Percentiles rank a stretch among this genome's conserved stretches.
phyloP scores from a whole-genome alignment of 2,888 invertebrate genomes.

The Leucophora obtusa region DNA sequence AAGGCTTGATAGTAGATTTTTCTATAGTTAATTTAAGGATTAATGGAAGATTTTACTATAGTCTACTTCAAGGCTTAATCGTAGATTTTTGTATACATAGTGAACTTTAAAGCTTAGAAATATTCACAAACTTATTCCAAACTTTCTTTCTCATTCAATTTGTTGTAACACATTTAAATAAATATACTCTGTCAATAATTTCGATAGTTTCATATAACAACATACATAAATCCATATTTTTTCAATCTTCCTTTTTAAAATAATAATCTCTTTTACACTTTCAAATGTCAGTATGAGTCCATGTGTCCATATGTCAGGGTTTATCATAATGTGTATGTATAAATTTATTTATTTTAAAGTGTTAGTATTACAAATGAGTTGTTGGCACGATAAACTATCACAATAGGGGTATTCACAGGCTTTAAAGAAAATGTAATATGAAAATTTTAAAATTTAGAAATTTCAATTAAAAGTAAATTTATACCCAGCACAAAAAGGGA shows the following conservation, averaged over 20 bases:
- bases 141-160: background rate
- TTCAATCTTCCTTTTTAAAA: background rate
- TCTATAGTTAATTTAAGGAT: too few species aligned
- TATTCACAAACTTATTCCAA: too few species aligned
- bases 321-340: slow-evolving; percentile 5
- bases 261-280: slow-evolving; percentile 10
- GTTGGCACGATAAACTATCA: slow-evolving; percentile 8
- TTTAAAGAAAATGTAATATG: background rate
- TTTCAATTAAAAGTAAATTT: too few species aligned
- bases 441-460: too few species aligned
- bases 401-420: background rate
- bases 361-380: slow-evolving; percentile 38
- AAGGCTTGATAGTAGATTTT: too few species aligned
- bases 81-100: too few species aligned
- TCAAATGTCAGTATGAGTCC: slow-evolving; percentile 4
- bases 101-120: too few species aligned
- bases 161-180: background rate
- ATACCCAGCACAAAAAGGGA: too few species aligned
- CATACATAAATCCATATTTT: slow-evolving; percentile 4
- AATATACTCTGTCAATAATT: background rate
- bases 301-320: slow-evolving; percentile 21
- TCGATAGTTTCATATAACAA: background rate
- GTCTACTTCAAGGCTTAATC: too few species aligned
- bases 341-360: background rate
- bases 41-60: too few species aligned